Evolutionary conservation across 2,797 vertebrate species (phyloP), one percentile per base, ranked within the genome.

Genomic region (Hirundo rustica): DNA sequence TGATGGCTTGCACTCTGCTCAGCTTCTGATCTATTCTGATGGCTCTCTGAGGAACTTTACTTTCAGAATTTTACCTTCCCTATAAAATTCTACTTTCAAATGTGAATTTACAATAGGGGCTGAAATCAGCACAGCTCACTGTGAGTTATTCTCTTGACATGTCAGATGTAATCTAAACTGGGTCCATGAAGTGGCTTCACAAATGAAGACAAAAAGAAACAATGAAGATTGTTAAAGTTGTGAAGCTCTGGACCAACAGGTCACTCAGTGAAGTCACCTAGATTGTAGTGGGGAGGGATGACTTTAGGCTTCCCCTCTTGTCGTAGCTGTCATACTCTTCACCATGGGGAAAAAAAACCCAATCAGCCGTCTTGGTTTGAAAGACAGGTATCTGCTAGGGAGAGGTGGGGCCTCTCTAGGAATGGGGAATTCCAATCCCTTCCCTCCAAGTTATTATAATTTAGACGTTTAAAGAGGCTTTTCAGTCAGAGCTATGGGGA

Each of bases 71-170:
- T 70, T 57, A 12, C 23, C 19, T 82, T 62, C 19, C 6, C 9
- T 30, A 4, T 25, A 38, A n/a, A 64, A 57, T 64, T 70, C 27
- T 38, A 2, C 44, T 32, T 74, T 85, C 17, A 60, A 40, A 40
- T 1, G 0, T 3, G 9, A 62, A 62, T 13, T 64, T 50, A 32
- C 7, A 40, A 5, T 1, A 61, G 30, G 16, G 5, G 20, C 30
- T 65, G 55, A 89, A 76, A 76, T 55, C 26, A 87, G 4, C 23
- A 48, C 18, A 42, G 4, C 4, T 30, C 5, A 6, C 9, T 27
- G 7, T 6, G 4, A 10, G 2, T 61, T 62, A 15, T 26, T 50
- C 29, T 2, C 13, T 34, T 80, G 47, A 36, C 48, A 74, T 8
- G 6, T 80, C 29, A 34, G 12, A 4, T 8, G 8, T 62, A 47